These are phyloP conservation scores for Acrocephalus kingi DNA, from an alignment of 2,113 vertebrate genomes.

Conservation along the genomic window DNA sequence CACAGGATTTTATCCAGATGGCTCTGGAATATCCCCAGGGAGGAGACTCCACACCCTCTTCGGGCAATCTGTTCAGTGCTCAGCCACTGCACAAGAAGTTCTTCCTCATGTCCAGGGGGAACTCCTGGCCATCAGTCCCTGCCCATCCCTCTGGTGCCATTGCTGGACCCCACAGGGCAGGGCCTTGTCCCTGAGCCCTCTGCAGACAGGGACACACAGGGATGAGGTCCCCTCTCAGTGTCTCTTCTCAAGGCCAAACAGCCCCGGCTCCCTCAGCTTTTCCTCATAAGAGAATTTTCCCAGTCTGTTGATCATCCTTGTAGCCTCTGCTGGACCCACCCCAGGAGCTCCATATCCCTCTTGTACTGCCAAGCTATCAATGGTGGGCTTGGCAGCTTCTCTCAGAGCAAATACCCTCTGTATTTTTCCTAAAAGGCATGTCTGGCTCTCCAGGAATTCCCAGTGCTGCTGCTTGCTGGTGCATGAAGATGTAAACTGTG, in stretches of 20 bases:
- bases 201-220: background rate
- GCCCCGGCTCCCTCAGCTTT: background rate
- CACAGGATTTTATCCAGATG: background rate
- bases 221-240: background rate
- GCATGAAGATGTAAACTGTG: background rate
- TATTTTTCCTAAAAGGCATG: background rate
- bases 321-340: too few relatives aligned
- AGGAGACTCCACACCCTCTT: background rate
- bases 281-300: background rate
- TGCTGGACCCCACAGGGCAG: background rate
- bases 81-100: accelerated
- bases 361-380: accelerated
- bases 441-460: background rate
- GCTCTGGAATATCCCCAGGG: too few relatives aligned
- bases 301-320: background rate
- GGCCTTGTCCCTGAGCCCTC: too few relatives aligned
- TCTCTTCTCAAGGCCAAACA: background rate
- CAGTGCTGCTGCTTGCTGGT: background rate
- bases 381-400: background rate
- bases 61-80: background rate
- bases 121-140: background rate
- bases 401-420: background rate
- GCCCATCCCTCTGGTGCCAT: background rate
- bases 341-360: background rate
- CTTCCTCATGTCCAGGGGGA: background rate